These are phyloP conservation scores for Coendou prehensilis DNA, from an alignment of 2,797 vertebrate species.

Conservation along the genomic window DNA sequence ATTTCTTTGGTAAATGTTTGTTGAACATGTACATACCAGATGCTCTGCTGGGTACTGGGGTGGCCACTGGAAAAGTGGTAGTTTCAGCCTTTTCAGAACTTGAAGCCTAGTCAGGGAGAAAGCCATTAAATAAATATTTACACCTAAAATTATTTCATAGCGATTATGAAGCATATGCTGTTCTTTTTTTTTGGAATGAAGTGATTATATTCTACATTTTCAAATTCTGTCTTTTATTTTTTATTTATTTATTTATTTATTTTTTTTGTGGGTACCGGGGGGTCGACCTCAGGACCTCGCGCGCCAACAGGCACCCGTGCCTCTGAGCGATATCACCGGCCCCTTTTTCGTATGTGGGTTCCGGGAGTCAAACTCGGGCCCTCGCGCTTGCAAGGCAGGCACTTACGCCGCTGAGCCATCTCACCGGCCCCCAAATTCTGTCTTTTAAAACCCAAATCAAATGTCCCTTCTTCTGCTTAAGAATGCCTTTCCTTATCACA, in stretches of 20 bases:
- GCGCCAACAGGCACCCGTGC: no score
- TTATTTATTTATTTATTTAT: no score
- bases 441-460: background rate
- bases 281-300: no score
- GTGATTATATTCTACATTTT: background rate
- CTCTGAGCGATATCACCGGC: no score
- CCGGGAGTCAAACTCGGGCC: no score
- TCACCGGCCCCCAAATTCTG: no score
- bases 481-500: background rate
- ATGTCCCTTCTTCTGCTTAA: background rate
- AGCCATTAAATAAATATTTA: constrained; percentile 12
- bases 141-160: background rate
- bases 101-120: background rate
- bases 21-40: background rate
- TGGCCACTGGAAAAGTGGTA: background rate
- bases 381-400: no score
- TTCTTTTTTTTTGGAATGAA: background rate
- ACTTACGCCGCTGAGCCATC: no score
- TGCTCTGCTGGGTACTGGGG: background rate
- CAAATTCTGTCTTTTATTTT: constrained; percentile 13
- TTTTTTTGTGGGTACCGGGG: no score
- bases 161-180: background rate
- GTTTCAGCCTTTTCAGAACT: background rate
- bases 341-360: no score
- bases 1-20: constrained; percentile 15